Percentiles rank a stretch among this genome's conserved stretches.
Evolutionary conservation across 2,888 invertebrate genomes (phyloP).

Genomic region (Polydrusus pterygomalis): DNA sequence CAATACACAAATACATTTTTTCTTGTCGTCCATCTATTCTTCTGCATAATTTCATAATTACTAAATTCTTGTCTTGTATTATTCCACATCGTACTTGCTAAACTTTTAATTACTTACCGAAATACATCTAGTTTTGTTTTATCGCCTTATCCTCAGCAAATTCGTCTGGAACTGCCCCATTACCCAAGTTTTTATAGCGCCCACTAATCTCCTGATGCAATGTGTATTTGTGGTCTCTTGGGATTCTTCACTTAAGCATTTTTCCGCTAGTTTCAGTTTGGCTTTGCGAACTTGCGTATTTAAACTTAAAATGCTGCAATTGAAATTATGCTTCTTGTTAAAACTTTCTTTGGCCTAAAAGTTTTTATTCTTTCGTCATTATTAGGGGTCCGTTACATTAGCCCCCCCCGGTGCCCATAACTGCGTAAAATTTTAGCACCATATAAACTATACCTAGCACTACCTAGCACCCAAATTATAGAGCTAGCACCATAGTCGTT

Average conservation of each 20-base stretch:
- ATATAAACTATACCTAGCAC: too few relatives aligned
- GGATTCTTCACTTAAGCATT: constrained; percentile 61
- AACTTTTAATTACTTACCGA: constrained; percentile 67
- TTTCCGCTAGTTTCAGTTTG: constrained; percentile 55
- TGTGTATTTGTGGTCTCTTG: constrained; percentile 58
- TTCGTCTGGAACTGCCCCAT: constrained; percentile 61
- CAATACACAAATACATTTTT: too few relatives aligned
- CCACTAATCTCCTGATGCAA: constrained; percentile 61
- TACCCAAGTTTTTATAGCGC: constrained; percentile 62
- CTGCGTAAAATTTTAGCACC: too few relatives aligned
- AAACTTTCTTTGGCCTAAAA: constrained; percentile 9
- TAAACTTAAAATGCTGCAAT: constrained; percentile 54
- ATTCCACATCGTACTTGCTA: constrained; percentile 59
- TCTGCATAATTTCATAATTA: too few relatives aligned
- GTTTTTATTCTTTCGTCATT: neutral
- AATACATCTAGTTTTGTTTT: constrained; percentile 63
- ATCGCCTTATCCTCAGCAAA: constrained; percentile 62
- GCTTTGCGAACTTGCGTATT: constrained; percentile 57
- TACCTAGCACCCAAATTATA: too few relatives aligned
- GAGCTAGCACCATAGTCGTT: too few relatives aligned
- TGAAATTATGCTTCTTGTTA: neutral
- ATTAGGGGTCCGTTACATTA: too few relatives aligned
- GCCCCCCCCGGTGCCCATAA: too few relatives aligned
- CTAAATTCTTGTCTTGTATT: constrained; percentile 43
- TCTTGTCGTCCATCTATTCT: too few relatives aligned